Conservation (phyloP, 2,113 vertebrate species). For the Alligator mississippiensis region DNA sequence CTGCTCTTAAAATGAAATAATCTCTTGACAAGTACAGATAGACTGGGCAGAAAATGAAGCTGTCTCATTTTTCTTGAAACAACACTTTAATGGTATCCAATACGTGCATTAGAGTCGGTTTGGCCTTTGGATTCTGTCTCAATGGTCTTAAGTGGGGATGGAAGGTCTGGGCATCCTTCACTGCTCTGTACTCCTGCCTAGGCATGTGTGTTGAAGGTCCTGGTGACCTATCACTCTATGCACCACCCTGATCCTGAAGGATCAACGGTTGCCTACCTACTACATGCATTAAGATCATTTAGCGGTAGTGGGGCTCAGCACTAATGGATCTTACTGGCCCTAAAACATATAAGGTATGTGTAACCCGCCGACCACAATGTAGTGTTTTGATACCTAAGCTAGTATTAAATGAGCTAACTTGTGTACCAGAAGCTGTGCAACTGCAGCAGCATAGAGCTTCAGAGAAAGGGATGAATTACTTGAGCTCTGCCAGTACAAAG, state of each 20-base stretch:
- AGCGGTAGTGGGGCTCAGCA: accelerated
- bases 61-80: background rate
- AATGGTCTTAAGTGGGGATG: too few relatives aligned
- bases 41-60: background rate
- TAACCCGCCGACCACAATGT: too few relatives aligned
- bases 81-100: background rate
- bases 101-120: background rate
- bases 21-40: background rate
- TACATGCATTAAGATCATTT: background rate
- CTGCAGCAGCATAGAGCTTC: accelerated
- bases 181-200: too few relatives aligned
- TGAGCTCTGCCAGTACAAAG: background rate
- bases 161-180: too few relatives aligned
- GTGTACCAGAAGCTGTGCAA: accelerated
- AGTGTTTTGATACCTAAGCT: too few relatives aligned
- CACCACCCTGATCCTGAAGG: too few relatives aligned
- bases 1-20: accelerated
- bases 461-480: accelerated
- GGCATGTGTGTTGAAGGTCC: too few relatives aligned
- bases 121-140: too few relatives aligned
- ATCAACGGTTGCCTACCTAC: too few relatives aligned
- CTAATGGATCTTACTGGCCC: accelerated
- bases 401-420: too few relatives aligned
- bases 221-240: too few relatives aligned
- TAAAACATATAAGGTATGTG: background rate